Conservation (phyloP, 2,888 invertebrate genomes). For the Lumbricus terrestris region DNA sequence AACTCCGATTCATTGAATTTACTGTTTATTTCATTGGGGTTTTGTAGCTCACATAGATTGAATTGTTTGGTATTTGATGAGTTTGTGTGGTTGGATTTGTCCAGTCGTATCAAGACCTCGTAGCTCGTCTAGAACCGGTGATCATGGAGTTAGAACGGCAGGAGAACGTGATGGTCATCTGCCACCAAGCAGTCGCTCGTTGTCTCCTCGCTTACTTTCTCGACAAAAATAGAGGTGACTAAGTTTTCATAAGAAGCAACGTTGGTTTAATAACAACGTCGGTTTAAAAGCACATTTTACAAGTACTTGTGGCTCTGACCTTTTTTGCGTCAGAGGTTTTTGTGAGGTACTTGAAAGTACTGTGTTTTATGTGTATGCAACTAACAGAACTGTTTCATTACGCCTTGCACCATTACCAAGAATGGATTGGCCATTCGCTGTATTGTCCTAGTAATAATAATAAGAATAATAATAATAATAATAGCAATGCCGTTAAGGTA, state of each 20-base stretch:
- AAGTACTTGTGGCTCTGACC: neutral
- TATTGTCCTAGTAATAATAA: too few species aligned
- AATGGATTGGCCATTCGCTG: neutral
- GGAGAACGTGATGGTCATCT: conserved; percentile 57
- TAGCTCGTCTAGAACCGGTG: conserved; percentile 82
- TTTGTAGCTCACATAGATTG: too few species aligned
- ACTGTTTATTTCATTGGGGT: too few species aligned
- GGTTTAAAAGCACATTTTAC: neutral
- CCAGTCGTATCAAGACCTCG: conserved; percentile 77
- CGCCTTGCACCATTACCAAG: too few species aligned
- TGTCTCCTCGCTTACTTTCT: conserved; percentile 89
- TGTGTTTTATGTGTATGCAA: neutral
- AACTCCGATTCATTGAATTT: too few species aligned
- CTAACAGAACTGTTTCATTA: neutral
- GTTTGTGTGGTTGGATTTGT: neutral
- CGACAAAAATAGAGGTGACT: conserved; percentile 65
- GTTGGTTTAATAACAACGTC: conserved; percentile 42
- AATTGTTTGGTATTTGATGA: neutral
- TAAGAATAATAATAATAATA: too few species aligned
- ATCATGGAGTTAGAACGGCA: conserved; percentile 85
- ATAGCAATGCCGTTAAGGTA: too few species aligned
- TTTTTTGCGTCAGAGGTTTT: neutral
- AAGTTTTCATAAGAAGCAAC: too few species aligned
- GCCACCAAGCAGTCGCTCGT: conserved; percentile 80
- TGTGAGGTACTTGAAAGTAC: neutral